Percentiles rank a stretch among this genome's conserved stretches.
Conservation (phyloP, 37 sponge, comb jelly and placozoan genomes). For the Cliona cf. orientalis region DNA sequence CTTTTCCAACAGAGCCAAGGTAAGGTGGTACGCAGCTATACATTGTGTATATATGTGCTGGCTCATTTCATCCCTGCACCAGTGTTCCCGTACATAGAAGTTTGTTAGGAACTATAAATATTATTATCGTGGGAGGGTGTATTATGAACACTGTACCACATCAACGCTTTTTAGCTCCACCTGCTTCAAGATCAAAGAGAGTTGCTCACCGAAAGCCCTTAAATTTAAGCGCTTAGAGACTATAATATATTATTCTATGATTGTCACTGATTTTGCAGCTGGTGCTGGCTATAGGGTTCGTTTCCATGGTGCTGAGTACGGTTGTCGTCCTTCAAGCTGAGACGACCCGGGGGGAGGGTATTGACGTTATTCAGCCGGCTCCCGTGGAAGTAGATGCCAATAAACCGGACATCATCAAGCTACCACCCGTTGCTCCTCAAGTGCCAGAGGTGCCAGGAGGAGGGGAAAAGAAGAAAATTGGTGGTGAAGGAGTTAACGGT, state of each 20-base stretch:
- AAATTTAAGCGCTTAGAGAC: too few relatives aligned
- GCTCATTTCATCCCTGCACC: background rate
- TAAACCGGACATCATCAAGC: background rate
- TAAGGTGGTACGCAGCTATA: background rate
- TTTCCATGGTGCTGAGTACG: conserved; percentile 7
- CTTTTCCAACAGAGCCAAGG: conserved; percentile 41
- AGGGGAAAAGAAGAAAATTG: too few relatives aligned
- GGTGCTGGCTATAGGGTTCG: background rate
- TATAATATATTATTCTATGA: background rate
- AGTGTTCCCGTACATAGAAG: too few relatives aligned
- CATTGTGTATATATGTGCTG: conserved; percentile 5
- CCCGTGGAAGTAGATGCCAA: too few relatives aligned
- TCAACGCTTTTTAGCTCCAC: background rate
- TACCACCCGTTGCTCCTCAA: background rate
- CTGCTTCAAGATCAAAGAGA: too few relatives aligned
- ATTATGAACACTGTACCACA: background rate
- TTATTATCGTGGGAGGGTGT: background rate
- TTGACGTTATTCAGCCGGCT: background rate
- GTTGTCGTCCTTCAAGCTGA: background rate
- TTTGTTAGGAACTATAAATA: background rate
- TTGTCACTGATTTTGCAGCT: background rate
- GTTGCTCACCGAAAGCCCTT: too few relatives aligned
- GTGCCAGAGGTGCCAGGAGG: too few relatives aligned
- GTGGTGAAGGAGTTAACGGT: too few relatives aligned
- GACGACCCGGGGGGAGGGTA: background rate